These are phyloP conservation scores for Gymnocephalus cernua DNA, from an alignment of 2,113 vertebrate genomes.

Conservation along the genomic window DNA sequence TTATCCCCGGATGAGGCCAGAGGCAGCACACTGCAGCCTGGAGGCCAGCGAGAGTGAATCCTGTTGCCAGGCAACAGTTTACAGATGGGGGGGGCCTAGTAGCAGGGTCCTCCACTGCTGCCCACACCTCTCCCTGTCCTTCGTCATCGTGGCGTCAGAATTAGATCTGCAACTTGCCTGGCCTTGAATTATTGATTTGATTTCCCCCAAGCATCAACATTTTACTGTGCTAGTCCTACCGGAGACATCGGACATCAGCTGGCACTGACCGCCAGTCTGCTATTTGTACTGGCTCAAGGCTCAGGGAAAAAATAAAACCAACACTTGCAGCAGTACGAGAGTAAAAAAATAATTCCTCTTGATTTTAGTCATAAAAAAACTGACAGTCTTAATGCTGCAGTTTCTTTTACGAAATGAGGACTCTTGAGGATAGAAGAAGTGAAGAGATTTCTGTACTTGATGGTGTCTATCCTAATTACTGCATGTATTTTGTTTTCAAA, in stretches of 20 bases:
- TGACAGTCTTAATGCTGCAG: background rate
- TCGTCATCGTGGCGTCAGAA: constrained; percentile 74
- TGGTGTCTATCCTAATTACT: constrained; percentile 26
- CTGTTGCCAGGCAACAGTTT: constrained; percentile 86
- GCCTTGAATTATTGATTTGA: constrained; percentile 73
- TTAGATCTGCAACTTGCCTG: constrained; percentile 58
- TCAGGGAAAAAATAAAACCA: background rate
- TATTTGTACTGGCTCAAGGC: background rate
- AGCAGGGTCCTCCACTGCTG: constrained; percentile 69
- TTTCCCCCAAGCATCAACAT: constrained; percentile 32
- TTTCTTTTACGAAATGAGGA: background rate
- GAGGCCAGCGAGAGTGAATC: constrained; percentile 76
- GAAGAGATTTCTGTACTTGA: background rate
- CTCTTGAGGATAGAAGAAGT: constrained; percentile 6
- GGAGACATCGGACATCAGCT: constrained; percentile 23
- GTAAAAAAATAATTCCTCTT: background rate
- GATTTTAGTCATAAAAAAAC: constrained; percentile 6
- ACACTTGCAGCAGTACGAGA: background rate
- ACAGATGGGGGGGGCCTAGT: constrained; percentile 66
- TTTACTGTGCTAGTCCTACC: constrained; percentile 26
- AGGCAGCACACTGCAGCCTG: constrained; percentile 79
- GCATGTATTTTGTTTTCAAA: constrained; percentile 23
- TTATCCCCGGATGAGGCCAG: constrained; percentile 77
- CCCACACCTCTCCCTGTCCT: constrained; percentile 67
- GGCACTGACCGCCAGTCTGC: constrained; percentile 5